These are phyloP conservation scores for Lochmaea crataegi DNA, from an alignment of 2,888 invertebrate species.

Conservation along the genomic window DNA sequence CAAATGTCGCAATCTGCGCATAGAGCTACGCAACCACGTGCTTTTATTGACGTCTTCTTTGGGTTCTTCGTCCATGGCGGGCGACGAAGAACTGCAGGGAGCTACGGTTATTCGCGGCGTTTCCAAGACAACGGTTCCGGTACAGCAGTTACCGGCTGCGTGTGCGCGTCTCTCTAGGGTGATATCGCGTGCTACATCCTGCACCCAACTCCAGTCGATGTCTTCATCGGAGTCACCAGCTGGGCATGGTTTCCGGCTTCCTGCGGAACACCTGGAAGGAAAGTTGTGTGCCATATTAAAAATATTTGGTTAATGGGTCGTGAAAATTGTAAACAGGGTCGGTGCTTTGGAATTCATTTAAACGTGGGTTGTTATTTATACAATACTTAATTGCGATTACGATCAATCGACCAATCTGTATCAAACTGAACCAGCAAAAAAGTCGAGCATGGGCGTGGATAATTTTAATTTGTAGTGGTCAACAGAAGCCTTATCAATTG, in stretches of 20 bases:
- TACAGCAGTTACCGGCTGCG: slow-evolving; percentile 57
- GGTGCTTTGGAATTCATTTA: background rate
- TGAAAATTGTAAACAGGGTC: background rate
- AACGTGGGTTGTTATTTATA: too few relatives aligned
- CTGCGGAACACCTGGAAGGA: slow-evolving; percentile 48
- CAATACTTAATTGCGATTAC: too few relatives aligned
- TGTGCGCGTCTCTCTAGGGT: slow-evolving; percentile 55
- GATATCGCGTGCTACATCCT: slow-evolving; percentile 54
- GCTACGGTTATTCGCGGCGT: slow-evolving; percentile 43
- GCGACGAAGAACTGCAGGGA: slow-evolving; percentile 49
- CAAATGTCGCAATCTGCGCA: slow-evolving; percentile 69
- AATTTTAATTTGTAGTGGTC: too few relatives aligned
- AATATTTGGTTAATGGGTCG: background rate
- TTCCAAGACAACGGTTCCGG: slow-evolving; percentile 59
- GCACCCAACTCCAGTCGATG: slow-evolving; percentile 62
- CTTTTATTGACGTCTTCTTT: slow-evolving; percentile 51
- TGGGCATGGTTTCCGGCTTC: slow-evolving; percentile 53
- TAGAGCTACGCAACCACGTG: slow-evolving; percentile 69
- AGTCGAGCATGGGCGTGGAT: too few relatives aligned
- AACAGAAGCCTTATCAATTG: too few relatives aligned
- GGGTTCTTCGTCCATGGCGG: slow-evolving; percentile 47
- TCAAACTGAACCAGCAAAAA: too few relatives aligned
- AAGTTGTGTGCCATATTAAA: background rate
- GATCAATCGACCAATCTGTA: too few relatives aligned
- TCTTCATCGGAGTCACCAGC: slow-evolving; percentile 56